These are phyloP conservation scores for Protodeltote pygarga DNA, from an alignment of 2,888 invertebrate species.

Conservation along the genomic window DNA sequence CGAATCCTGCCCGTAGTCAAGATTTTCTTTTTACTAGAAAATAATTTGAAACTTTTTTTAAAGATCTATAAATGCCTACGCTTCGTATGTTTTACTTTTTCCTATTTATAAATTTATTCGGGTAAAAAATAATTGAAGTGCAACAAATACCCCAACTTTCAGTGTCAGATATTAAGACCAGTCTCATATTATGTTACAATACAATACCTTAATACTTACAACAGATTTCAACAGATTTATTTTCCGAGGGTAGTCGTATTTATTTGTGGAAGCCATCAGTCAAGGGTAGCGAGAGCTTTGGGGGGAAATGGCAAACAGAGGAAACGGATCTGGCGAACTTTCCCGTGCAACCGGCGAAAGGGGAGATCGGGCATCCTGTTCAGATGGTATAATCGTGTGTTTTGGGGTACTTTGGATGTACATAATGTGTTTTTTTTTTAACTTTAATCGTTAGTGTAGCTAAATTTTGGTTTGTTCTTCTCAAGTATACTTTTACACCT, in stretches of 20 bases:
- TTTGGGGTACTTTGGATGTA: constrained; percentile 27
- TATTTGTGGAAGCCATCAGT: constrained; percentile 72
- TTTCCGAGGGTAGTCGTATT: constrained; percentile 71
- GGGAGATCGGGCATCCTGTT: constrained; percentile 67
- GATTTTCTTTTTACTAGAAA: too few species aligned
- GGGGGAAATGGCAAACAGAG: constrained; percentile 79
- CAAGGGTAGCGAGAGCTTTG: constrained; percentile 57
- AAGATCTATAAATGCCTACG: too few species aligned
- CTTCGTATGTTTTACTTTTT: too few species aligned
- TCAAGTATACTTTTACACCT: too few species aligned
- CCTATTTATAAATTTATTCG: too few species aligned
- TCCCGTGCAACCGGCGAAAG: constrained; percentile 75
- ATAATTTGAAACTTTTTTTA: too few species aligned
- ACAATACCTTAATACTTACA: constrained; percentile 45
- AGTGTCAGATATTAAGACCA: constrained; percentile 4
- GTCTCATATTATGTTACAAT: neutral
- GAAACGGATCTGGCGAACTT: constrained; percentile 82
- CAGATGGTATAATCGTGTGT: constrained; percentile 61
- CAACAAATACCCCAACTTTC: too few species aligned
- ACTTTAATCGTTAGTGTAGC: constrained; percentile 3
- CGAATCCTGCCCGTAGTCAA: too few species aligned
- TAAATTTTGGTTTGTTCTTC: too few species aligned
- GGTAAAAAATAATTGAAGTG: too few species aligned
- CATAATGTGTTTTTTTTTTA: constrained; percentile 15
- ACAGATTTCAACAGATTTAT: constrained; percentile 73